Evolutionary conservation across 2,113 vertebrate species (phyloP).

Genomic region (Suricata suricatta): DNA sequence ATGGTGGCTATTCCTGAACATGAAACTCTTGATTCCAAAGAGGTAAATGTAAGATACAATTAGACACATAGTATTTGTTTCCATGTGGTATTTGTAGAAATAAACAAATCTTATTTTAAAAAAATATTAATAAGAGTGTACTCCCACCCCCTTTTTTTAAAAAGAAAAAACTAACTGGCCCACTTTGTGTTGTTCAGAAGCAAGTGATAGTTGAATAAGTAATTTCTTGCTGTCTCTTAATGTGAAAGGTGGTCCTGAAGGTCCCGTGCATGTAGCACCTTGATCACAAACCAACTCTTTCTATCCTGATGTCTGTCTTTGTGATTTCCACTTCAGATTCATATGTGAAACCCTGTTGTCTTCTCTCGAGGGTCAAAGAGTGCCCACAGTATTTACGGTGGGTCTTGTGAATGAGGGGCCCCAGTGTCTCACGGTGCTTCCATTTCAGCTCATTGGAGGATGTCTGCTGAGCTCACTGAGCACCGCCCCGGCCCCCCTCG

Average conservation of each 20-base stretch:
- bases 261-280: neutral
- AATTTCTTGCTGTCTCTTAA: neutral
- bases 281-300: neutral
- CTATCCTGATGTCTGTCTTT: neutral
- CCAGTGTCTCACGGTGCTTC: neutral
- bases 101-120: neutral
- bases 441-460: neutral
- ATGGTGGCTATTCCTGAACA: conserved; percentile 88
- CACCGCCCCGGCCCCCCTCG: too few relatives aligned
- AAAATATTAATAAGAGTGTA: neutral
- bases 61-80: neutral
- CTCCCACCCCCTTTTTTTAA: neutral
- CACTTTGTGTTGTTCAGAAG: neutral
- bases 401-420: neutral
- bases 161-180: neutral
- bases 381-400: neutral
- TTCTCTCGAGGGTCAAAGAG: neutral
- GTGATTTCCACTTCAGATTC: neutral
- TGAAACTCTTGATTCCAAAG: conserved; percentile 82
- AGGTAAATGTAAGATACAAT: conserved; percentile 81
- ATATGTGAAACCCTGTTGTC: neutral
- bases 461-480: neutral
- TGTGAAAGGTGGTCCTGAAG: neutral
- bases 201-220: neutral
- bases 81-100: neutral